Percentiles rank a stretch among this genome's conserved stretches.
Evolutionary conservation across 1,140 invertebrate genomes (phyloP).

Genomic region (Papilio machaon): DNA sequence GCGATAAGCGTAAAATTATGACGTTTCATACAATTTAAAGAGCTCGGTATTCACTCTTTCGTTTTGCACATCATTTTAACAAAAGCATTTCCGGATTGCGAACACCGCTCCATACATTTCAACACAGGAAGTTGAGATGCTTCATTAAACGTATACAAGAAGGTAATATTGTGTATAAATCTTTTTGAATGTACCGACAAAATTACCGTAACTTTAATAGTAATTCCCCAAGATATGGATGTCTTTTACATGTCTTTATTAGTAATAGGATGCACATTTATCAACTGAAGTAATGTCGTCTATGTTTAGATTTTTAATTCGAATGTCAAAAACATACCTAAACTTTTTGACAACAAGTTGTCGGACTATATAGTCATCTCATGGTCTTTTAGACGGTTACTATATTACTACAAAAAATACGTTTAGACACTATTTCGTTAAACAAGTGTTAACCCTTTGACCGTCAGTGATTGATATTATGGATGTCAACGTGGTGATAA

Average conservation of each 20-base stretch:
- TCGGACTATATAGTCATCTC: too few relatives aligned
- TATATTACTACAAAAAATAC: too few relatives aligned
- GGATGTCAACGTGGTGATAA: too few relatives aligned
- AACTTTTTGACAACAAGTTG: not conserved
- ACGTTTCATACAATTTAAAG: constrained; percentile 28
- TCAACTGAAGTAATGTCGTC: not conserved
- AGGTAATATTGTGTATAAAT: constrained; percentile 53
- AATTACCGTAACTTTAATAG: constrained; percentile 45
- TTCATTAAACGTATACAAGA: constrained; percentile 66
- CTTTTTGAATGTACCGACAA: constrained; percentile 64
- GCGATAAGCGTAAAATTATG: constrained; percentile 43
- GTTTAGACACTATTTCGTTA: too few relatives aligned
- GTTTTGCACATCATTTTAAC: constrained; percentile 52
- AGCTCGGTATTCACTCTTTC: constrained; percentile 63
- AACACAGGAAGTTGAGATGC: constrained; percentile 68
- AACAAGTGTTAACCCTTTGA: too few relatives aligned
- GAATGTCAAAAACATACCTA: not conserved
- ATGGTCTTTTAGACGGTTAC: too few relatives aligned
- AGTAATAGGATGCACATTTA: not conserved
- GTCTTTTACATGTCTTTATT: constrained; percentile 20
- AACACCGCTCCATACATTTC: constrained; percentile 61
- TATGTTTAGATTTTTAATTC: too few relatives aligned
- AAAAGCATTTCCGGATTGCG: constrained; percentile 75
- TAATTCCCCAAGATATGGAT: constrained; percentile 7
- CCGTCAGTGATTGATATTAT: too few relatives aligned